A percentile compares a stretch with the other conserved stretches of the same genome.
Evolutionary conservation across 2,888 invertebrate genomes (phyloP).

Genomic region (Kryphioiulus occultus): DNA sequence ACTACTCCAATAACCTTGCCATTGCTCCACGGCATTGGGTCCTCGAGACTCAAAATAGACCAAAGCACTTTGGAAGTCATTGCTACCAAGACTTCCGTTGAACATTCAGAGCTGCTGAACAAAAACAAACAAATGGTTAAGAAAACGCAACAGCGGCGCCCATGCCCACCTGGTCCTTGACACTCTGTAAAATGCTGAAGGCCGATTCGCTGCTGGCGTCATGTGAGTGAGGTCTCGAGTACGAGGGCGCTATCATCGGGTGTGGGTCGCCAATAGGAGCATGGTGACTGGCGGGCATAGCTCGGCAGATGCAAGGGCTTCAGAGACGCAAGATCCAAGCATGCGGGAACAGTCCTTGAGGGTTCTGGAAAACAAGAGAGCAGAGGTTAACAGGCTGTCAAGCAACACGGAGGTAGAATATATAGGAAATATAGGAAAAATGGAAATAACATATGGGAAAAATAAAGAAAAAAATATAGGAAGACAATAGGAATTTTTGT

Average conservation of each 20-base stretch:
- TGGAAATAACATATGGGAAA: no score
- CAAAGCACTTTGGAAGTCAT: neutral
- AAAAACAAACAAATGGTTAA: neutral
- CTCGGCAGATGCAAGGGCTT: neutral
- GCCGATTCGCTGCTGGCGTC: slow-evolving; percentile 42
- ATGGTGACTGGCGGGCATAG: slow-evolving; percentile 45
- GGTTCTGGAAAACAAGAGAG: neutral
- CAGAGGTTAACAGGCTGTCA: no score
- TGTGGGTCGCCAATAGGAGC: slow-evolving; percentile 41
- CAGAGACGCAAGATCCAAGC: neutral
- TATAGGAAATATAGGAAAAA: no score
- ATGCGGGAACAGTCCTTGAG: neutral
- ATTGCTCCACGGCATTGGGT: no score
- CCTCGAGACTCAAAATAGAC: neutral
- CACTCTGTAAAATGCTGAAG: slow-evolving; percentile 43
- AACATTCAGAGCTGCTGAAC: neutral
- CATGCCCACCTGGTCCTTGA: slow-evolving; percentile 39
- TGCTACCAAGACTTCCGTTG: neutral
- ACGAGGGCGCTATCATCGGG: slow-evolving; percentile 25
- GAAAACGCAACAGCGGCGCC: neutral
- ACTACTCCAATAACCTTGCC: no score
- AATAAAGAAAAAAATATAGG: no score
- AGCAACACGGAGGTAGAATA: no score
- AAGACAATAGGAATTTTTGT: no score
- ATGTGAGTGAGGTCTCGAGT: neutral